Evolutionary conservation across 2,113 vertebrate species (phyloP), one percentile per base, ranked within the genome.

Genomic region (Galemys pyrenaicus): DNA sequence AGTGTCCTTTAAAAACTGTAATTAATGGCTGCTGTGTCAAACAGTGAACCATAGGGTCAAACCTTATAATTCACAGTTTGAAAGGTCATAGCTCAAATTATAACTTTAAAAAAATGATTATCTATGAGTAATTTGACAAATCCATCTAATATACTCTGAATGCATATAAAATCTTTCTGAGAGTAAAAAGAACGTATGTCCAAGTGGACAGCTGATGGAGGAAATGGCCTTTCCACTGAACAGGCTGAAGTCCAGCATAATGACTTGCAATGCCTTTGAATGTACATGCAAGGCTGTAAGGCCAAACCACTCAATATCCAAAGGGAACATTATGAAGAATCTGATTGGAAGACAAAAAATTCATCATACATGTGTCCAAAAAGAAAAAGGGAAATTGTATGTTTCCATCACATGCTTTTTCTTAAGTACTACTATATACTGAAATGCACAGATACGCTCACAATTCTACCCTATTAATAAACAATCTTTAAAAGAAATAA

Each of bases 1-100:
- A 96, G 96, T 96, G 96, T 93, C 92, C 87, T 96, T 96, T 97
- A 96, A 97, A 96, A 97, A 96, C 93, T 96, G 15, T 97, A 97
- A 97, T 97, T 97, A 96, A 96, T 95, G 75, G 71, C 95, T 96
- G 83, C 60, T 91, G 26, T 95, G 96, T 95, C 93, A 97, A 94
- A 96, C 87, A 73, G 64, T 96, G 89, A 95, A 96, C 67, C 80
- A 95, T 84, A 85, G 81, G 87, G 96, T 96, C 96, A 97, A 95
- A 96, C 95, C 89, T 96, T 96, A 95, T 97, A 97, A 97, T 97
- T 96, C 94, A 95, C 83, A 96, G 95, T 96, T 96, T 93, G 62
- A 96, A 90, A 96, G 96, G 96, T 95, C 93, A 96, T n/a, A 94
- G 80, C 96, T 87, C 77, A 97, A 97, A 97, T 97, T 94, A 96